These are phyloP conservation scores for Eupelmus urozonus DNA, from an alignment of 2,888 invertebrate species.

Conservation along the genomic window DNA sequence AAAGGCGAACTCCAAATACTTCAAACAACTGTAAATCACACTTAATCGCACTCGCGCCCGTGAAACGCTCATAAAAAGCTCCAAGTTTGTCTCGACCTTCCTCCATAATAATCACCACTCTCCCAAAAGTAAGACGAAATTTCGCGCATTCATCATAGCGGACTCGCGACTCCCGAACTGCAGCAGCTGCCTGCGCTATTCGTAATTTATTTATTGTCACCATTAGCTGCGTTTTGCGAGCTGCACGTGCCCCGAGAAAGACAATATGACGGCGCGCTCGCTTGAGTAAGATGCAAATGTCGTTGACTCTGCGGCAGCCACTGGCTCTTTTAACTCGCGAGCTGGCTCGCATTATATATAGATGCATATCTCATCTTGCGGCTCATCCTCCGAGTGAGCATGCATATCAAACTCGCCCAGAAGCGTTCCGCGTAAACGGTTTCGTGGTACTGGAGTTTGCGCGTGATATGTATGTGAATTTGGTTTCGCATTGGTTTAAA, in stretches of 20 bases:
- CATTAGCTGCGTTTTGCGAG: neutral
- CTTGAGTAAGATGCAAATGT: slow-evolving; percentile 17
- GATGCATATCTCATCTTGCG: slow-evolving; percentile 40
- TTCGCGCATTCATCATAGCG: too few relatives aligned
- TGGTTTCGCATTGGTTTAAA: too few relatives aligned
- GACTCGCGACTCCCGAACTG: too few relatives aligned
- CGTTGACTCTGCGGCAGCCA: slow-evolving; percentile 3
- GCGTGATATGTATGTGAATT: too few relatives aligned
- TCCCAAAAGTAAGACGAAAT: too few relatives aligned
- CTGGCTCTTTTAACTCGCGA: slow-evolving; percentile 12
- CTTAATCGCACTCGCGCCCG: too few relatives aligned
- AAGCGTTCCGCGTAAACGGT: neutral
- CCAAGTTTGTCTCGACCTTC: too few relatives aligned
- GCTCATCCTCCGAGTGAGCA: neutral
- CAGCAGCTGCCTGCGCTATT: neutral
- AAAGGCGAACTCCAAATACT: too few relatives aligned
- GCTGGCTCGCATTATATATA: neutral
- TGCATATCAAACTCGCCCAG: slow-evolving; percentile 4
- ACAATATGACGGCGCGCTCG: neutral
- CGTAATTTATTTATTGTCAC: slow-evolving; percentile 10
- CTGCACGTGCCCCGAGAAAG: neutral
- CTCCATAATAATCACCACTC: too few relatives aligned
- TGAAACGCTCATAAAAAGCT: too few relatives aligned
- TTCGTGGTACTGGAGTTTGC: too few relatives aligned
- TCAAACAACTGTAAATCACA: too few relatives aligned